Evolutionary conservation across 92 coral and sea anemone species (phyloP).

Genomic region (Parazoanthus darwini): DNA sequence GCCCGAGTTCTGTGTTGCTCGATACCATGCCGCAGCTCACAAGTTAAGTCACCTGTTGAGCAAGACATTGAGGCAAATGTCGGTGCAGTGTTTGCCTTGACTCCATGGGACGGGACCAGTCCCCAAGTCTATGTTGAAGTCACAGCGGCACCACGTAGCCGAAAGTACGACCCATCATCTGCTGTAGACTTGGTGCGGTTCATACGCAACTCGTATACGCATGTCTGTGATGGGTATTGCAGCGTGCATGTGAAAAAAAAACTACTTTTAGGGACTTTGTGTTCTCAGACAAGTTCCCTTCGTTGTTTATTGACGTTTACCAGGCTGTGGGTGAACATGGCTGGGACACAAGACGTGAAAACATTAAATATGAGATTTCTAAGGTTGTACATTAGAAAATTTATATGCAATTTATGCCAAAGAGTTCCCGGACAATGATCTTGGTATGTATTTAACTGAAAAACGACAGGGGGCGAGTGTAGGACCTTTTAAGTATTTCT

Average conservation of each 20-base stretch:
- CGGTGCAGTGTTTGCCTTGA: not conserved
- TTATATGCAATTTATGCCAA: too few species aligned
- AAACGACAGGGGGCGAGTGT: too few species aligned
- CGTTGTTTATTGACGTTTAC: constrained; percentile 21
- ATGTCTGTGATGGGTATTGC: not conserved
- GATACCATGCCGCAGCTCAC: constrained; percentile 10
- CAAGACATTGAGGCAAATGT: constrained; percentile 28
- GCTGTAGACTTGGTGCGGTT: constrained; percentile 40
- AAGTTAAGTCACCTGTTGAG: constrained; percentile 24
- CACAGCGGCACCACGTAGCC: constrained; percentile 7
- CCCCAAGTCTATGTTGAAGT: constrained; percentile 23
- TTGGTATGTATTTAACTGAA: too few species aligned
- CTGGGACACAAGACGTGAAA: not conserved
- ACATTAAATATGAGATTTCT: too few species aligned
- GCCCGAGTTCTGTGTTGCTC: constrained; percentile 33
- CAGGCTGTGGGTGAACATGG: not conserved
- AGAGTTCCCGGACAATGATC: too few species aligned
- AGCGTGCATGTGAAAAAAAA: not conserved
- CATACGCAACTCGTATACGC: constrained; percentile 44
- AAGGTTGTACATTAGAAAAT: too few species aligned
- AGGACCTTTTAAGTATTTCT: too few species aligned
- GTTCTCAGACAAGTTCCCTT: not conserved
- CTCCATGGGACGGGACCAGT: constrained; percentile 24
- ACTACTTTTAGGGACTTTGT: not conserved
- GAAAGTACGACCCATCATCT: constrained; percentile 9